These are phyloP conservation scores for Strigamia maritima DNA, from an alignment of 2,888 invertebrate species.

Conservation along the genomic window DNA sequence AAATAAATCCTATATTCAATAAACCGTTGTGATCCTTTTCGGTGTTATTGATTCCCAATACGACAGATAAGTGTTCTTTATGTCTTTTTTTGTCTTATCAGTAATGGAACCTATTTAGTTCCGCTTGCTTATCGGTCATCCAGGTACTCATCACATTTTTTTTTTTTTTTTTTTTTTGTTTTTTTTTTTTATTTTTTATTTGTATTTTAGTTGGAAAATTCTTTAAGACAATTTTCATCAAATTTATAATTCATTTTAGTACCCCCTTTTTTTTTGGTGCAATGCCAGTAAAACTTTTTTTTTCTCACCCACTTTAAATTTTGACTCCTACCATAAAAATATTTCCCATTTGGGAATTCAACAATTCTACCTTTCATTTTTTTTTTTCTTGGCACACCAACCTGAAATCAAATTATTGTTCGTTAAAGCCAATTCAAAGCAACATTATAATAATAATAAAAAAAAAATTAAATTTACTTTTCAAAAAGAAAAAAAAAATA, in stretches of 20 bases:
- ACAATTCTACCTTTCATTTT: not conserved
- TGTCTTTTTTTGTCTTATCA: not conserved
- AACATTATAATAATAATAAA: too few relatives aligned
- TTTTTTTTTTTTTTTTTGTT: not conserved
- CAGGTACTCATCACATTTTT: not conserved
- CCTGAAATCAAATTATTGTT: not conserved
- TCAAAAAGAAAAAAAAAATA: too few relatives aligned
- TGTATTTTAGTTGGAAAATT: not conserved
- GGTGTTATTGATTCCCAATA: too few relatives aligned
- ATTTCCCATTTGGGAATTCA: slow-evolving; percentile 24
- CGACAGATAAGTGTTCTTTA: not conserved
- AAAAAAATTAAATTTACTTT: too few relatives aligned
- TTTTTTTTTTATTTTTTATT: not conserved
- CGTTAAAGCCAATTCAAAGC: not conserved
- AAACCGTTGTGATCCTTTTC: too few relatives aligned
- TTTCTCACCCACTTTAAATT: not conserved
- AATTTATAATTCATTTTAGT: slow-evolving; percentile 17
- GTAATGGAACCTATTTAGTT: not conserved
- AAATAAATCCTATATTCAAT: too few relatives aligned
- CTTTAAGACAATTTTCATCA: not conserved
- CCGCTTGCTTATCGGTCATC: not conserved
- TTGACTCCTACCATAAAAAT: not conserved
- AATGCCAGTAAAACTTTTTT: not conserved
- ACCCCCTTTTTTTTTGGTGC: not conserved
- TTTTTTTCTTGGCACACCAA: not conserved